Conservation (phyloP, 2,888 invertebrate genomes). For the Cerceris rybyensis region DNA sequence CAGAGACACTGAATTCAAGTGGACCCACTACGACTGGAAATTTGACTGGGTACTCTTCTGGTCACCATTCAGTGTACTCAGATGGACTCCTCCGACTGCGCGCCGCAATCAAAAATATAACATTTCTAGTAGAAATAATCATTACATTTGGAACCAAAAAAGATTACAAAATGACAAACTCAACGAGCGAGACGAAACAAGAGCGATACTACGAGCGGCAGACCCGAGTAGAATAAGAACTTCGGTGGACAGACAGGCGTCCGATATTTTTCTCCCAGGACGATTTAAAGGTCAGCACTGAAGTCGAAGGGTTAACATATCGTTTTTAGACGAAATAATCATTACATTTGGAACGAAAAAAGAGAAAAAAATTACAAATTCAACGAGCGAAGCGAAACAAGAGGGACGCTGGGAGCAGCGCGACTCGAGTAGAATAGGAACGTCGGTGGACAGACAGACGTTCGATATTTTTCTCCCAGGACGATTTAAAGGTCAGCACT, state of each 20-base stretch:
- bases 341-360: not conserved
- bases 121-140: too few relatives aligned
- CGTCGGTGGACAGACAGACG: too few relatives aligned
- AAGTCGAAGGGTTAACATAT: too few relatives aligned
- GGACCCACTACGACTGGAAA: too few relatives aligned
- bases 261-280: constrained; percentile 7
- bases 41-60: too few relatives aligned
- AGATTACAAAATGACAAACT: not conserved
- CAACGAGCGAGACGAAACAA: not conserved
- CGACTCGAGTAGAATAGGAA: not conserved
- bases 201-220: not conserved
- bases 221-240: not conserved
- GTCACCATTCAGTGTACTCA: too few relatives aligned
- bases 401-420: not conserved
- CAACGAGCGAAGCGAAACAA: too few relatives aligned
- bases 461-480: constrained; percentile 6
- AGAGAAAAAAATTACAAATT: not conserved
- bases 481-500: constrained; percentile 39
- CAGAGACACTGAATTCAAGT: too few relatives aligned
- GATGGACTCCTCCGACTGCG: too few relatives aligned
- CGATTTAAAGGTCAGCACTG: constrained; percentile 40
- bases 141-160: not conserved
- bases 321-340: too few relatives aligned
- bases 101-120: too few relatives aligned
- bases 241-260: not conserved